Evolutionary conservation across 1,140 invertebrate species (phyloP), one percentile per base, ranked within the genome.

Genomic region (Tachypleus tridentatus): DNA sequence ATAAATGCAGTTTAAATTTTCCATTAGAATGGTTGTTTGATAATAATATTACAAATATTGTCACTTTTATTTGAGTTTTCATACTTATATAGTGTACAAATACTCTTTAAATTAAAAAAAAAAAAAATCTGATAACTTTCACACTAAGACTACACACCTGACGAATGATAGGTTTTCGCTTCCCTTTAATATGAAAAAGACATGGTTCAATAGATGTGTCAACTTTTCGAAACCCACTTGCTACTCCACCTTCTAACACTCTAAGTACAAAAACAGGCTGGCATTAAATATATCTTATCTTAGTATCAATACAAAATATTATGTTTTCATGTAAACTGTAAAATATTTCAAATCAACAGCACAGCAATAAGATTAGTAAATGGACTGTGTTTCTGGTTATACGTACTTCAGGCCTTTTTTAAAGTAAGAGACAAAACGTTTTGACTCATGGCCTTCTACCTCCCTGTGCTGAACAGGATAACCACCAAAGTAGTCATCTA

Each of bases 391-490:
- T 29, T 29, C 29, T 29, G 2, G 2, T 29, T 29, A 29, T 29
- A 29, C 29, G 66, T 69, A 80, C 78, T 71, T 77, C 53, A 81
- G 74, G 59, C 88, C 87, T 69, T 83, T 80, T 71, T 85, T 84
- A 75, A 93, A 94, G 72, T 89, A 87, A 5, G 83, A 83, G 0
- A 88, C 76, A 77, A 95, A 95, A 60, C 85, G 76, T 62, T 86
- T 80, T 5, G 87, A 88, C 77, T 96, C 92, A 70, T 90, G 83
- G 52, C 87, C 87, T 83, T 92, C 80, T 60, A 88, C 84, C 78
- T 95, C 92, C 60, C 92, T 79, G 74, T 94, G 87, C 77, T 95
- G 89, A 0, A 93, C 82, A 1, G 92, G 88, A n/a, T 80, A 82
- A 3, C 91, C 92, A 6, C 87, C 86, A 5, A 93, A 81, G 58